A percentile compares a stretch with the other conserved stretches of the same genome.
Conservation (phyloP, 2,113 vertebrate genomes). For the Ornithorhynchus anatinus region DNA sequence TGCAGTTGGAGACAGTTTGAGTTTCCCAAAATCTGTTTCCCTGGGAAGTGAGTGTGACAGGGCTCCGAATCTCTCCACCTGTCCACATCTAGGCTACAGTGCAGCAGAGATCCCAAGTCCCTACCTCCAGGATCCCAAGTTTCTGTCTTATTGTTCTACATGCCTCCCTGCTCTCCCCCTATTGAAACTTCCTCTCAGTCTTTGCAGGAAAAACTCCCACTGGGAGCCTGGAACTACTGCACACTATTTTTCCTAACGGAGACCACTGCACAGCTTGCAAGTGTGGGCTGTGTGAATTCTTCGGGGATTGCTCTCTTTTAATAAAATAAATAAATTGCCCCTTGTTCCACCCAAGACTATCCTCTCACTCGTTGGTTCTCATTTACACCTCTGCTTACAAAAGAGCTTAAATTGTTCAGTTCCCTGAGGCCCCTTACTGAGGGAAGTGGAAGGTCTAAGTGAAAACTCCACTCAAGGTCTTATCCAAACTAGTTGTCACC, state of each 20-base stretch:
- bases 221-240: background rate
- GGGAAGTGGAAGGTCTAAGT: conserved; percentile 22
- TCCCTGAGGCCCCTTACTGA: conserved; percentile 37
- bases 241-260: background rate
- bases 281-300: conserved; percentile 5
- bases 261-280: background rate
- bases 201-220: too few relatives aligned
- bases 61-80: too few relatives aligned
- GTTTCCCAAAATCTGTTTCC: too few relatives aligned
- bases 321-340: conserved; percentile 45
- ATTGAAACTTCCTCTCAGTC: too few relatives aligned
- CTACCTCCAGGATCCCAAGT: too few relatives aligned
- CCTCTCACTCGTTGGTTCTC: conserved; percentile 17
- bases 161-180: too few relatives aligned
- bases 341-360: conserved; percentile 50
- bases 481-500: conserved; percentile 56
- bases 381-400: conserved; percentile 21
- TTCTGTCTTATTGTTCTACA: too few relatives aligned
- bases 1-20: too few relatives aligned
- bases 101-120: too few relatives aligned
- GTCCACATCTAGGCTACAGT: too few relatives aligned
- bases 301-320: conserved; percentile 11
- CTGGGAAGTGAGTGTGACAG: too few relatives aligned
- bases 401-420: conserved; percentile 36
- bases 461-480: conserved; percentile 43